Base-by-base conservation (phyloP, 2,113 vertebrate species). In the Octodon degus region DNA sequence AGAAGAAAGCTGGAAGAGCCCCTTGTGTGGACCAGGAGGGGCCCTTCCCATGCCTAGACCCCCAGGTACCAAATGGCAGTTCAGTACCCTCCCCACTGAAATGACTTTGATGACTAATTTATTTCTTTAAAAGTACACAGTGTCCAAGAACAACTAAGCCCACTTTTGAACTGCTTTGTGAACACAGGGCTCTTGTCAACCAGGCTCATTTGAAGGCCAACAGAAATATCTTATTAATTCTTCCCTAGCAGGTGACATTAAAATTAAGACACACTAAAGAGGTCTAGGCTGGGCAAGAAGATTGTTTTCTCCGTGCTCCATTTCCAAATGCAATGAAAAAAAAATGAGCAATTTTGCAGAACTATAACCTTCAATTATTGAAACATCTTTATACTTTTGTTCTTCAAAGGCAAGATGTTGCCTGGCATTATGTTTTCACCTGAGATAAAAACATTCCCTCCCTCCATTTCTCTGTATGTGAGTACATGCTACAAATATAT, bases 161-260 rank as follows among this genome's bases (percentile, higher is more conserved):
- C 58, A 96, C 90, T 83, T 93, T 97, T 74, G 24, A 88, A 97
- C 96, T 50, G 19, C 67, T 82, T 97, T 13, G 62, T 98, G 84
- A 92, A 91, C n/a, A 25, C 55, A 95, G 94, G 50, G 50, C 22
- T 96, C 77, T 94, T 97, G 90, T 96, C 92, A 97, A 84, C 90
- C 92, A 67, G 65, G 25, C 30, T 92, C 81, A 95, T 94, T 93
- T 96, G 53, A 80, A 96, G 88, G 93, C 65, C 96, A 89, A 93
- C 70, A 94, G 97, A 97, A 0, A 0, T 91, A 84, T 97, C 96
- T 94, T 97, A 91, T 98, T 97, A 97, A 97, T 97, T 92, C 93
- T 97, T 95, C 97, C 81, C 68, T 94, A 96, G 93, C 0, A 0
- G 67, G 85, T 97, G 95, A 98, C 70, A 92, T 89, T 93, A 97